Evolutionary conservation across 1,140 invertebrate genomes (phyloP), one percentile per base, ranked within the genome.

Genomic region (Caerostris darwini): DNA sequence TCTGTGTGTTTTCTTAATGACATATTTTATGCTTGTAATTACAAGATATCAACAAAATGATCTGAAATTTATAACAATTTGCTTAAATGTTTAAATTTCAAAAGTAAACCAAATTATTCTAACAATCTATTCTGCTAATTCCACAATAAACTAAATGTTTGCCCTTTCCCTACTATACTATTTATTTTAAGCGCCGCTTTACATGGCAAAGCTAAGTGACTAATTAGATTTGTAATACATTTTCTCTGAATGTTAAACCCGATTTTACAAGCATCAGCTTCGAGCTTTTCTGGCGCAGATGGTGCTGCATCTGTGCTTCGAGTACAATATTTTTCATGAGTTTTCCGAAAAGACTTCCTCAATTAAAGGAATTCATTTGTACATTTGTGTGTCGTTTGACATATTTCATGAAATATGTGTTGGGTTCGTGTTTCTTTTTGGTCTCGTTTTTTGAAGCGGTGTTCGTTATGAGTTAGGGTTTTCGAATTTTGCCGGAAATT

Each of bases 271-370:
- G 6, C 10, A 77, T 77, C 50, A 77, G 53, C 34, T 34, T 5
- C 71, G 10, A 12, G 71, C 71, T 77, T 14, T 34, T 10, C 3
- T 50, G 71, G 7, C n/a, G 10, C 71, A 77, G 71, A 50, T 77
- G 71, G 34, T 77, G 7, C 67, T 4, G 67, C 67, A 64, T 64
- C 61, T 64, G 61, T 64, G 3, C 12, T 64, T 5, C 61, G 14
- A 17, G 17, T 17, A n/a, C 67, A 7, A 69, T n/a, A n/a, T 69
- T 3, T 10, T 5, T 64, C 34, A 12, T 77, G 12, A 7, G 3
- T 77, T 77, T 69, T 77, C 71, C 19, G 71, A 50, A 53, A 77
- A 34, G 19, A 77, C 71, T 77, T 77, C 71, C 71, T 53, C 71
- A 77, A 77, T 77, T 17, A 77, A 3, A 53, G 71, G 71, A 77